Evolutionary conservation across 2,797 vertebrate species (phyloP).

Genomic region (Bucorvus abyssinicus): DNA sequence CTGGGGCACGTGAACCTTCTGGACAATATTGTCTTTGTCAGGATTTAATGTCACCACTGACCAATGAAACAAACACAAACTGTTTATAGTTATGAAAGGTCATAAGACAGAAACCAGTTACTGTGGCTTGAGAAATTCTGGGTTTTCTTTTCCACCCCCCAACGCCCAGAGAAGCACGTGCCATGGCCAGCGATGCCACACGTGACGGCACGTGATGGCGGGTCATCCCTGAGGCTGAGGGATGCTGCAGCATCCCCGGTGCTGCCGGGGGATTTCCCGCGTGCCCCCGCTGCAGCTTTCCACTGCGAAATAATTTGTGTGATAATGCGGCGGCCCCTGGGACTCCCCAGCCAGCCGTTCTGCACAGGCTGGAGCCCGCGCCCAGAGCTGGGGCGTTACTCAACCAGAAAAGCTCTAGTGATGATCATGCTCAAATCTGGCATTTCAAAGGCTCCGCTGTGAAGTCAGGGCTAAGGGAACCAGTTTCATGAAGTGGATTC

Average conservation of each 20-base stretch:
- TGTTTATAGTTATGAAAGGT: not conserved
- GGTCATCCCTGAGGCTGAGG: not conserved
- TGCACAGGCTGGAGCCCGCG: not conserved
- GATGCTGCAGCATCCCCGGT: not conserved
- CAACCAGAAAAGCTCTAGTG: not conserved
- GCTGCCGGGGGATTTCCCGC: not conserved
- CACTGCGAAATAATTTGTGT: not conserved
- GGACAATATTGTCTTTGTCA: not conserved
- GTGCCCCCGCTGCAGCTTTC: rapidly evolving
- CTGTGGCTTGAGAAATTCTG: not conserved
- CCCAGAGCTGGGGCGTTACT: not conserved
- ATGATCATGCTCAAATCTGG: no score
- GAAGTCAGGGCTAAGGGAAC: not conserved
- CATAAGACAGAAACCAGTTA: not conserved
- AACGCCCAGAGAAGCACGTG: rapidly evolving
- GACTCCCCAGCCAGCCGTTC: not conserved
- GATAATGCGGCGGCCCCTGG: not conserved
- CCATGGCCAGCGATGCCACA: rapidly evolving
- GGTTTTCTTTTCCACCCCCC: not conserved
- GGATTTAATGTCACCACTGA: not conserved
- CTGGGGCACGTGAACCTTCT: not conserved
- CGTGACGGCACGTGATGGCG: rapidly evolving
- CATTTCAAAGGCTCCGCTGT: not conserved
- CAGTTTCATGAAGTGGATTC: not conserved
- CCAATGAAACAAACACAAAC: not conserved